Percentiles rank a stretch among this genome's conserved stretches.
Evolutionary conservation across 1,140 invertebrate genomes (phyloP).

Genomic region (Drosophila biarmipes): DNA sequence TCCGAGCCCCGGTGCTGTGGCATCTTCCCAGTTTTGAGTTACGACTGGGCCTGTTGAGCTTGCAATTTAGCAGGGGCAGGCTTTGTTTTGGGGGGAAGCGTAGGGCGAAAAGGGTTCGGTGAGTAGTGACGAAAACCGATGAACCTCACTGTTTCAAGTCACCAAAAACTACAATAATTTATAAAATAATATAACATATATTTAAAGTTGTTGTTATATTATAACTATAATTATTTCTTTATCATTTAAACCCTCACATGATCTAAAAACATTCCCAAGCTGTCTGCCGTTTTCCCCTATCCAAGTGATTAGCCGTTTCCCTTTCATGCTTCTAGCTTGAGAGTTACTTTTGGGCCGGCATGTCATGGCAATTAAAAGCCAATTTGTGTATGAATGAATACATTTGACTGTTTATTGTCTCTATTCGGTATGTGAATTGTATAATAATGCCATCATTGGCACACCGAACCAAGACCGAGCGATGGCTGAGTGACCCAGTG

Average conservation of each 20-base stretch:
- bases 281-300: constrained; percentile 4
- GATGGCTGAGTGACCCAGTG: constrained; percentile 68
- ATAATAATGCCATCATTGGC: constrained; percentile 77
- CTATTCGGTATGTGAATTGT: constrained; percentile 56
- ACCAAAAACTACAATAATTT: not conserved
- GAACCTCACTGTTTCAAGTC: not conserved
- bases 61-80: constrained; percentile 40
- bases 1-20: constrained; percentile 18
- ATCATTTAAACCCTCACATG: too few species aligned
- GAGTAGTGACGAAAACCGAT: constrained; percentile 1
- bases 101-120: not conserved
- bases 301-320: constrained; percentile 37
- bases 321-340: constrained; percentile 35
- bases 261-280: not conserved
- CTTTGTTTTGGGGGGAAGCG: not conserved
- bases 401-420: constrained; percentile 70
- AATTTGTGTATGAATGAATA: constrained; percentile 72
- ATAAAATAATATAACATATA: too few species aligned
- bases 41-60: constrained; percentile 37
- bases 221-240: too few species aligned
- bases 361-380: constrained; percentile 72
- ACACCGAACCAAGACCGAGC: constrained; percentile 41
- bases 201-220: too few species aligned
- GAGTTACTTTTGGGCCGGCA: constrained; percentile 41
- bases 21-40: constrained; percentile 61